Evolutionary conservation across 2,888 invertebrate species (phyloP).

Genomic region (Tanypteryx hageni): DNA sequence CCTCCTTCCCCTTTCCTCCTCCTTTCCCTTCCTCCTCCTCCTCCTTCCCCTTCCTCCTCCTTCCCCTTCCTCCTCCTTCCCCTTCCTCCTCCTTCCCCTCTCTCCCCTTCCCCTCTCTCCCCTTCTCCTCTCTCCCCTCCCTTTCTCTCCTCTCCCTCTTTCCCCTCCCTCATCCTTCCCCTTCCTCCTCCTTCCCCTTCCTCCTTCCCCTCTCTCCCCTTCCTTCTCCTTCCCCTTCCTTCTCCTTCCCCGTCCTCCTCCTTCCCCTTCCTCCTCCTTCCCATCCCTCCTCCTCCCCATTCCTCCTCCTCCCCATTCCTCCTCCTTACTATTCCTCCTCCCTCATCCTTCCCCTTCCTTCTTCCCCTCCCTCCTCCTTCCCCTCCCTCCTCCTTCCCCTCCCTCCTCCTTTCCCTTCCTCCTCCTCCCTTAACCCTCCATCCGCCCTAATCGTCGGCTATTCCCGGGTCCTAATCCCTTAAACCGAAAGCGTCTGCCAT

Average conservation of each 20-base stretch:
- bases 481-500: background rate
- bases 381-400: background rate
- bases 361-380: background rate
- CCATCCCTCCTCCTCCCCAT: background rate
- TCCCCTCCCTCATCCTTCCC: background rate
- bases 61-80: background rate
- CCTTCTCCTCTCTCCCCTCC: background rate
- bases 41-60: constrained; percentile 47
- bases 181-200: background rate
- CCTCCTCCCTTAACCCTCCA: background rate
- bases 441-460: background rate
- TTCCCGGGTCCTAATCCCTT: constrained; percentile 12
- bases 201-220: constrained; percentile 2
- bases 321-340: background rate
- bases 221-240: background rate
- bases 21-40: constrained; percentile 44
- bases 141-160: background rate
- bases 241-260: background rate
- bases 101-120: no score
- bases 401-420: background rate
- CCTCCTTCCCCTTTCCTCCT: background rate
- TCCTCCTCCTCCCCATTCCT: no score
- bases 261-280: background rate
- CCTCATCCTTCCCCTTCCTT: background rate
- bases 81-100: background rate